Conservation (phyloP, 2,888 invertebrate species). For the Platycnemis pennipes region DNA sequence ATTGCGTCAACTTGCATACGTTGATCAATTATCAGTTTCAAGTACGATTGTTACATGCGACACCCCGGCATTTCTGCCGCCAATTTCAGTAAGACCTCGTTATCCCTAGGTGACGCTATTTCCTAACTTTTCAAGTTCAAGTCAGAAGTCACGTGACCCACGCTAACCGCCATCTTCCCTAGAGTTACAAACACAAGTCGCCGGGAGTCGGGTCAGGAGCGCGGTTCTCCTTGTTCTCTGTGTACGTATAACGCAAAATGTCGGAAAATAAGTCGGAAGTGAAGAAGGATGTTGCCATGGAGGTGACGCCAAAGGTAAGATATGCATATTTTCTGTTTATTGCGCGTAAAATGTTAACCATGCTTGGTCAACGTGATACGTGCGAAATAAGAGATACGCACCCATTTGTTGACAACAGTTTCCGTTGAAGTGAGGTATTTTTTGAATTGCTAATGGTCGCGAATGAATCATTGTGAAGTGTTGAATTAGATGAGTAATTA, state of each 20-base stretch:
- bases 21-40: not conserved
- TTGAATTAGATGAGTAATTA: constrained; percentile 63
- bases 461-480: not conserved
- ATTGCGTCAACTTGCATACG: not conserved
- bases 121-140: constrained; percentile 65
- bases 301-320: constrained; percentile 78
- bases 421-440: constrained; percentile 5
- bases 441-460: not conserved
- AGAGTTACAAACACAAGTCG: constrained; percentile 81
- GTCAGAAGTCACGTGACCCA: constrained; percentile 81
- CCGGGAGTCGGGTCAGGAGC: constrained; percentile 78
- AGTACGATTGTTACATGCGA: not conserved
- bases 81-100: constrained; percentile 13
- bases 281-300: constrained; percentile 78
- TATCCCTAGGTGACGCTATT: constrained; percentile 44
- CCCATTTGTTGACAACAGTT: constrained; percentile 66
- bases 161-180: constrained; percentile 81
- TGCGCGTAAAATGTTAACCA: constrained; percentile 70
- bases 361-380: constrained; percentile 73
- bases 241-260: constrained; percentile 75
- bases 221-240: constrained; percentile 57
- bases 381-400: constrained; percentile 71
- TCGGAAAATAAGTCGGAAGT: constrained; percentile 78
- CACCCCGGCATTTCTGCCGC: not conserved
- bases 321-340: constrained; percentile 50